phyloP scores from a whole-genome alignment of 2,888 invertebrate genomes.

The Pandemis cinnamomeana region DNA sequence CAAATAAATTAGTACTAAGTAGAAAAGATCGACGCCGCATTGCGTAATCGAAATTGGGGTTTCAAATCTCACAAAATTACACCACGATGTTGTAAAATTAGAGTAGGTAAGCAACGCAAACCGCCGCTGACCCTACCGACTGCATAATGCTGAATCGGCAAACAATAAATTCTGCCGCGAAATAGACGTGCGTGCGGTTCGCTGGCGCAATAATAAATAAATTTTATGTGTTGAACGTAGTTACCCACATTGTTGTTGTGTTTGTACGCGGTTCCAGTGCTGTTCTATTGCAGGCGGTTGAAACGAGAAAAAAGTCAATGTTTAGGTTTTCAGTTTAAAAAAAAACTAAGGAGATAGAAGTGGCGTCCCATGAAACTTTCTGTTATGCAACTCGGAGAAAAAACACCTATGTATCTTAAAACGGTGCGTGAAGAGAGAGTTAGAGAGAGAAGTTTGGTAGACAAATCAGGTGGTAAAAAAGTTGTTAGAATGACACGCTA shows the following conservation, averaged over 20 bases:
- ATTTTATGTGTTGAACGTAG: conserved; percentile 61
- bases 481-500: too few relatives aligned
- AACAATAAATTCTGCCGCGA: conserved; percentile 74
- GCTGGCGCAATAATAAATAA: conserved; percentile 75
- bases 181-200: conserved; percentile 76
- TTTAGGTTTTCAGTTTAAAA: background rate
- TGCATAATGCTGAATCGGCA: conserved; percentile 72
- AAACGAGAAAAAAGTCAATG: conserved; percentile 5
- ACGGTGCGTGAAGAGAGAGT: too few relatives aligned
- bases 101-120: conserved; percentile 20
- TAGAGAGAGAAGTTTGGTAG: too few relatives aligned
- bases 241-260: conserved; percentile 40
- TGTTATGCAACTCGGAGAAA: too few relatives aligned
- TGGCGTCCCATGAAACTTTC: too few relatives aligned
- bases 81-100: conserved; percentile 2
- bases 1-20: too few relatives aligned
- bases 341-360: background rate
- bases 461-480: too few relatives aligned
- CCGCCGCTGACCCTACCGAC: conserved; percentile 61
- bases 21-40: background rate
- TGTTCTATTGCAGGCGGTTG: conserved; percentile 12
- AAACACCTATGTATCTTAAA: too few relatives aligned
- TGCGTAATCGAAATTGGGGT: background rate
- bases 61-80: background rate
- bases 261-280: conserved; percentile 39